Conservation (phyloP, 2,797 vertebrate species). For the Gymnoscopelus microlampas region DNA sequence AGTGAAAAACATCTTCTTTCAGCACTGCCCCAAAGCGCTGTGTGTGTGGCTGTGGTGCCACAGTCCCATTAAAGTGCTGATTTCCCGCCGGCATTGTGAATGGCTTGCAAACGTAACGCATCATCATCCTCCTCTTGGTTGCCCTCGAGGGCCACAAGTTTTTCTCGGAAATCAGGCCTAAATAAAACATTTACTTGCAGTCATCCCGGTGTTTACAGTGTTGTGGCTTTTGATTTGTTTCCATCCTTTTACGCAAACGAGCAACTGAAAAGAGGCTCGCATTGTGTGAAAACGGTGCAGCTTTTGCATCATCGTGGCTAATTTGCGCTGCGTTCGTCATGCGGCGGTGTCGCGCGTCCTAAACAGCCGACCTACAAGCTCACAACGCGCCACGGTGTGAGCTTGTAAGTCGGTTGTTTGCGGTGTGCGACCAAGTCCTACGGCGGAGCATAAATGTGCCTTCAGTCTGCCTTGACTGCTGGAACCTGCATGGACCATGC, state of each 20-base stretch:
- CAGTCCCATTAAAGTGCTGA: slow-evolving; percentile 60
- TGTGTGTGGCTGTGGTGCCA: slow-evolving; percentile 48
- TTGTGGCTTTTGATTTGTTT: slow-evolving; percentile 39
- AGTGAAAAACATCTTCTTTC: slow-evolving; percentile 54
- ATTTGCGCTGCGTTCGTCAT: too few species aligned
- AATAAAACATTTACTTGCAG: slow-evolving; percentile 68
- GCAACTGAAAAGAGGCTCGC: slow-evolving; percentile 19
- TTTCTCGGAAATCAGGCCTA: slow-evolving; percentile 66
- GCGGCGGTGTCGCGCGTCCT: too few species aligned
- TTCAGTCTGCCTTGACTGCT: too few species aligned
- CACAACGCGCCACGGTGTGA: too few species aligned
- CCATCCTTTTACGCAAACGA: slow-evolving; percentile 30
- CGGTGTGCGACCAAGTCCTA: too few species aligned
- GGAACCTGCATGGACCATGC: too few species aligned
- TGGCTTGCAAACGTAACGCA: slow-evolving; percentile 49
- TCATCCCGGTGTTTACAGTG: slow-evolving; percentile 51
- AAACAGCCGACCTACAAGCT: too few species aligned
- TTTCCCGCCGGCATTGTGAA: slow-evolving; percentile 43
- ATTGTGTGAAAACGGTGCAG: slow-evolving; percentile 26
- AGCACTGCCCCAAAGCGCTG: neutral
- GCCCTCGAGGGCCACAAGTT: too few species aligned
- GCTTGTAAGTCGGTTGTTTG: too few species aligned
- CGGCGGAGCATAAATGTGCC: too few species aligned
- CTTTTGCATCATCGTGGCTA: neutral
- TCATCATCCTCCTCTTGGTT: too few species aligned